Base-by-base conservation (phyloP, 30 jellyfish, hydroid and myxozoan species). In the Aurelia coerulea region DNA sequence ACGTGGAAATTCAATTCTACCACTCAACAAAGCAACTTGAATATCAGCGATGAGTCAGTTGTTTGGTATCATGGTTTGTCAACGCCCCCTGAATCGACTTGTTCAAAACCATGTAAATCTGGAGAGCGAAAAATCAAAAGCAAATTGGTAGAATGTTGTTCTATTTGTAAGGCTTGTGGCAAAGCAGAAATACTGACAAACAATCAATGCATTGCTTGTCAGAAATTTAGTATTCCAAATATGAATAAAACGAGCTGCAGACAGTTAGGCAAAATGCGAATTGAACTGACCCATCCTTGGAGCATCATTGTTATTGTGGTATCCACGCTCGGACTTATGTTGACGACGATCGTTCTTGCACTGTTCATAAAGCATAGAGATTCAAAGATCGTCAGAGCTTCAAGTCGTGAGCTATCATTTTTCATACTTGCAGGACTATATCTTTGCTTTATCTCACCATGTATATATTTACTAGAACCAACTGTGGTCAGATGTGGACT, bases 401-500 rank as follows among this genome's bases (percentile, higher is more conserved):
- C 95, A 10, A 70, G 95, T 65, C 64, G 90, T 13, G 95, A 86
- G 33, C 74, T 86, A 66, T 75, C 88, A 12, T 75, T 39, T 18
- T 66, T 74, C 79, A 86, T 86, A 84, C 56, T 76, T 4, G 80
- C 72, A 34, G 95, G 90, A 0, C 58, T 86, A n/a, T 76, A 69
- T 32, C 72, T 74, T 32, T 86, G 95, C 53, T 86, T 86, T 51
- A 46, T 75, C 16, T 50, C 95, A 39, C 90, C 95, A 52, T 32
- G 75, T 54, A 19, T 77, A 29, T 75, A 75, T 68, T 37, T 86
- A 54, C 32, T 75, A 15, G 58, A 76, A 4, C 95, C 95, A 52
- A 65, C 90, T 3, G 41, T 51, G 46, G 65, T 78, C 66, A 59
- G 81, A 19, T 91, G 97, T 65, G 87, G 74, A 10, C 71, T 72